Conservation (phyloP, 2,113 vertebrate species). For the Hemibagrus wyckioides region DNA sequence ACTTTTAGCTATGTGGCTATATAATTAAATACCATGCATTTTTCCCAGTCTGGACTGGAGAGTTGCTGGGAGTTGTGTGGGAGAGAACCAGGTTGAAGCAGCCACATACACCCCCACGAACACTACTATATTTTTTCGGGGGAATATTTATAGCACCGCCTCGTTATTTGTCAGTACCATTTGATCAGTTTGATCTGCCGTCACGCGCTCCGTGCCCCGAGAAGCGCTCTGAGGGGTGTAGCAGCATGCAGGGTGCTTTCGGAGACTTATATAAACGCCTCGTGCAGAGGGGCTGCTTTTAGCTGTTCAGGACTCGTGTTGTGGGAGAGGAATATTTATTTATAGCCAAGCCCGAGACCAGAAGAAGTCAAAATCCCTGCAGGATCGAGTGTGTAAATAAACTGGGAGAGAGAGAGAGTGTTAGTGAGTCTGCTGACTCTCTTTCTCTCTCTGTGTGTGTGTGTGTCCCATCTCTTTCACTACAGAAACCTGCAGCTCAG, state of each 20-base stretch:
- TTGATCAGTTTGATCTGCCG: slow-evolving; percentile 32
- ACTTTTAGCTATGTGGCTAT: neutral
- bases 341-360: slow-evolving; percentile 34
- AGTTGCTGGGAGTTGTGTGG: neutral
- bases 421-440: slow-evolving; percentile 4
- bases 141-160: slow-evolving; percentile 10
- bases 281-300: slow-evolving; percentile 14
- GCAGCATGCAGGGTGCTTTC: neutral
- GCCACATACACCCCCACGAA: neutral
- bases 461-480: neutral
- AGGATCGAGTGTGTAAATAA: slow-evolving; percentile 31
- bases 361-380: slow-evolving; percentile 40
- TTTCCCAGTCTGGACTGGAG: neutral
- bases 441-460: neutral
- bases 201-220: neutral
- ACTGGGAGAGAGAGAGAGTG: slow-evolving; percentile 19
- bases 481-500: neutral
- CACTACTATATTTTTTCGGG: neutral
- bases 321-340: slow-evolving; percentile 38
- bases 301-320: slow-evolving; percentile 21
- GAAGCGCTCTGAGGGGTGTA: slow-evolving; percentile 2
- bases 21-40: too few relatives aligned
- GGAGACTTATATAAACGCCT: slow-evolving; percentile 33
- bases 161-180: slow-evolving; percentile 10
- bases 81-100: neutral